Conservation (phyloP, 2,113 vertebrate genomes). For the Tringa solitaria region DNA sequence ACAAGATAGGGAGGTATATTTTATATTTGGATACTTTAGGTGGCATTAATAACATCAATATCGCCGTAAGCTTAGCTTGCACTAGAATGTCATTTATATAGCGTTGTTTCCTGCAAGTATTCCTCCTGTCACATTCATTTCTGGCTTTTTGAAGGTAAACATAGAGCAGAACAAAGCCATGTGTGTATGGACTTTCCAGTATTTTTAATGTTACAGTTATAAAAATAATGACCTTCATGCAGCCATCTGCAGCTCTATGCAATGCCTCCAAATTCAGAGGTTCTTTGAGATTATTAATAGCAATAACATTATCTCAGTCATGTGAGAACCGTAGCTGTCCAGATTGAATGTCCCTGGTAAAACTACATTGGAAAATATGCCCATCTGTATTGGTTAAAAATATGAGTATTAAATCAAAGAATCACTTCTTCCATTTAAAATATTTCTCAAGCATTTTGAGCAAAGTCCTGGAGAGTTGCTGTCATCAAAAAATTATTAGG, state of each 20-base stretch:
- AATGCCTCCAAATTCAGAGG: background rate
- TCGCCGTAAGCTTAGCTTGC: slow-evolving; percentile 35
- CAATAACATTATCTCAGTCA: background rate
- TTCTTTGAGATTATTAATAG: slow-evolving; percentile 32
- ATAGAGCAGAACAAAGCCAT: background rate
- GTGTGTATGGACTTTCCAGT: background rate
- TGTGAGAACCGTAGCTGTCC: background rate
- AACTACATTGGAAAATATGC: background rate
- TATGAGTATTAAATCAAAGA: background rate
- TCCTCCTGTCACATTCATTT: slow-evolving; percentile 40
- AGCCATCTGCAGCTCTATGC: background rate
- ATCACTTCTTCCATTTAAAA: background rate
- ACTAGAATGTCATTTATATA: background rate
- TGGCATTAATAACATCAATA: slow-evolving; percentile 37
- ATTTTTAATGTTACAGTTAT: slow-evolving; percentile 19
- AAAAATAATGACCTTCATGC: slow-evolving; percentile 46
- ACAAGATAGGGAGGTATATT: background rate
- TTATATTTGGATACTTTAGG: background rate
- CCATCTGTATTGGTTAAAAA: slow-evolving; percentile 27
- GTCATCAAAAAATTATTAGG: background rate
- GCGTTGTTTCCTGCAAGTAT: slow-evolving; percentile 43
- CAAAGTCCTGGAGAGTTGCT: background rate
- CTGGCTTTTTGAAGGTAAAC: slow-evolving; percentile 11
- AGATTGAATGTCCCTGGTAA: background rate
- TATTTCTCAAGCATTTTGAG: slow-evolving; percentile 1